Base-by-base conservation (phyloP, 1,140 invertebrate genomes). In the Eriocheir sinensis region DNA sequence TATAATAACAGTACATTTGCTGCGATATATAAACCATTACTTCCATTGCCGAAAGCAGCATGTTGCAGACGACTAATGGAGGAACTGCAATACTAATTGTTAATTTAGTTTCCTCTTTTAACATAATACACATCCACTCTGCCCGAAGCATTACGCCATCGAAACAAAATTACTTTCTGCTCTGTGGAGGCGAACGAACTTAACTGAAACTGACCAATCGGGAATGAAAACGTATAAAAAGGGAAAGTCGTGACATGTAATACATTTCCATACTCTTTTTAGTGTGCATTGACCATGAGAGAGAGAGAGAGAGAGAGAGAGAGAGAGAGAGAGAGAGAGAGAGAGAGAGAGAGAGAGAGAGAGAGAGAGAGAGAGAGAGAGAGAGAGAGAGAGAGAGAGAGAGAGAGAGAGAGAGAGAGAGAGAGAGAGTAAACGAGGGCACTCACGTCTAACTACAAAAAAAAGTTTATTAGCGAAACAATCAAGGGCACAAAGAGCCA, bases 201-300 rank as follows among this genome's bases (percentile, higher is more conserved):
- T 72, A n/a, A 72, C 60, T 72, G 60, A 72, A 72, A 72, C 60
- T n/a, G n/a, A 72, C 60, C 60, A 72, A 72, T 72, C n/a, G 27
- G 8, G 60, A 8, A n/a, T 27, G 60, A n/a, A 72, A 72, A 72
- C 60, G 60, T 72, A 72, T 72, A n/a, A n/a, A 72, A 72, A 72
- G 12, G n/a, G 27, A 4, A 21, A 72, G 27, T 72, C 60, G n/a
- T 72, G 60, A 72, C 60, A 72, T 72, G 27, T 72, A 72, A 72
- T 72, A n/a, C 60, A 72, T 72, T 72, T 72, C 60, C 8, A 72
- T 72, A 72, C n/a, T n/a, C 60, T 72, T 72, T 72, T 72, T 72
- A 72, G 21, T 21, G 2, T 8, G 27, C 60, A 21, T 4, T n/a
- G 60, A 72, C 2, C n/a, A 72, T n/a, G 0, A 8, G 60, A n/a